Evolutionary conservation across 1,140 invertebrate species (phyloP).

Genomic region (Drosophila baimaii): DNA sequence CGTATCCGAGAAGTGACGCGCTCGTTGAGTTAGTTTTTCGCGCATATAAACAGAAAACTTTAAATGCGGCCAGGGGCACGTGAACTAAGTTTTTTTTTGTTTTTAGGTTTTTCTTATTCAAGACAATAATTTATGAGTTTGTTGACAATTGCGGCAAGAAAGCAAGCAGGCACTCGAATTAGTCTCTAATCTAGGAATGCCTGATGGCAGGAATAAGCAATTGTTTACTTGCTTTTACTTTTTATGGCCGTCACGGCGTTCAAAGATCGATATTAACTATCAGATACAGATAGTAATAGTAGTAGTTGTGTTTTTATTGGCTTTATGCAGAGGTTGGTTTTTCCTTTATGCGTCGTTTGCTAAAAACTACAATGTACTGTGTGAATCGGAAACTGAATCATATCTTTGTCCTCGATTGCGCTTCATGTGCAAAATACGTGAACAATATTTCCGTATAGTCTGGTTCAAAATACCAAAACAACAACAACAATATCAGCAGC

Average conservation of each 20-base stretch:
- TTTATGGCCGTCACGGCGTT: slow-evolving; percentile 1
- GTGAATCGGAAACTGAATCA: slow-evolving; percentile 22
- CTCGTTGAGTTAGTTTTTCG: slow-evolving; percentile 7
- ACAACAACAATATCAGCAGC: slow-evolving; percentile 17
- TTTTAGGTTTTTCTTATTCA: slow-evolving; percentile 2
- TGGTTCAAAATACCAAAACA: slow-evolving; percentile 32
- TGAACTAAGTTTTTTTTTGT: slow-evolving; percentile 7
- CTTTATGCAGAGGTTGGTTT: slow-evolving; percentile 9
- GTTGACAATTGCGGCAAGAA: slow-evolving; percentile 27
- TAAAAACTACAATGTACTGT: slow-evolving; percentile 18
- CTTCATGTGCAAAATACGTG: slow-evolving; percentile 35
- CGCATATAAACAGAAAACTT: slow-evolving; percentile 18
- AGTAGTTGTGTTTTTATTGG: slow-evolving; percentile 4
- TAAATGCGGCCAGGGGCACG: slow-evolving; percentile 36
- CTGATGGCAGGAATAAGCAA: neutral
- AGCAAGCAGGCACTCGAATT: slow-evolving; percentile 9
- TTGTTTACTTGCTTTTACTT: slow-evolving; percentile 34
- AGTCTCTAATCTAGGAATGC: slow-evolving; percentile 34
- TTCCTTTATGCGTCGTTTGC: slow-evolving; percentile 13
- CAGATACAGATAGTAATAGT: slow-evolving; percentile 11
- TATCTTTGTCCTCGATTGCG: slow-evolving; percentile 55
- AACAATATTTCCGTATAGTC: slow-evolving; percentile 58
- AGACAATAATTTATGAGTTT: slow-evolving; percentile 42
- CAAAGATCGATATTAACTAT: slow-evolving; percentile 57
- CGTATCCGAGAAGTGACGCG: slow-evolving; percentile 20